Evolutionary conservation across 2,888 invertebrate species (phyloP), one percentile per base, ranked within the genome.

Genomic region (Pogonocherus hispidulus): DNA sequence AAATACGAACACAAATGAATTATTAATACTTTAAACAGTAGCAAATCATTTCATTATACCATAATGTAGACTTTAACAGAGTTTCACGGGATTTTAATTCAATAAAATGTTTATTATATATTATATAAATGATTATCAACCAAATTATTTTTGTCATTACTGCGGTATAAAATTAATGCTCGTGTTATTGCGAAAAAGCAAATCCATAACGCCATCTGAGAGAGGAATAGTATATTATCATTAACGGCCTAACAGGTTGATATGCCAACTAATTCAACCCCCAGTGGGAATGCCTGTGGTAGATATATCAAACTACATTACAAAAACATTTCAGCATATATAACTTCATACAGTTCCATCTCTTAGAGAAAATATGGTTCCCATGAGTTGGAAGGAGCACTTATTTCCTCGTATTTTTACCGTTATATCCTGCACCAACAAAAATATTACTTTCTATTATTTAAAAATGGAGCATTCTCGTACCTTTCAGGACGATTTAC

Each of bases 221-320:
- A 46, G 44, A 23, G 46, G 18, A 23, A 11, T 18, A 57, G 23
- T 56, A 23, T 57, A 22, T 57, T 57, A 57, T 57, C 44, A 57
- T 57, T 57, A 57, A 22, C 1, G 20, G 11, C 35, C 55, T 41
- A 46, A 8, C 44, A 56, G 19, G 49, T 65, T 44, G 51, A 49
- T 37, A 41, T 49, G 55, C 41, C 64, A 60, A 62, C 68, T 69
- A 69, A 69, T 69, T 65, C 37, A 51, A 27, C 65, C 60, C 59
- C 68, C 27, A 6, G 65, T 41, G 65, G 32, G 51, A 57, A 49
- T 49, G 47, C 41, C 22, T 8, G 2, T 32, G 35, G 27, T 52
- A 32, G 49, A 47, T 65, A 47, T 71, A 71, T 71, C 65, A 71
- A 67, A 71, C 69, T 69, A 65, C 57, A 71, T 69, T 65, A 64